Evolutionary conservation across 2,797 vertebrate species (phyloP).

Genomic region (Acanthurus lineatus): DNA sequence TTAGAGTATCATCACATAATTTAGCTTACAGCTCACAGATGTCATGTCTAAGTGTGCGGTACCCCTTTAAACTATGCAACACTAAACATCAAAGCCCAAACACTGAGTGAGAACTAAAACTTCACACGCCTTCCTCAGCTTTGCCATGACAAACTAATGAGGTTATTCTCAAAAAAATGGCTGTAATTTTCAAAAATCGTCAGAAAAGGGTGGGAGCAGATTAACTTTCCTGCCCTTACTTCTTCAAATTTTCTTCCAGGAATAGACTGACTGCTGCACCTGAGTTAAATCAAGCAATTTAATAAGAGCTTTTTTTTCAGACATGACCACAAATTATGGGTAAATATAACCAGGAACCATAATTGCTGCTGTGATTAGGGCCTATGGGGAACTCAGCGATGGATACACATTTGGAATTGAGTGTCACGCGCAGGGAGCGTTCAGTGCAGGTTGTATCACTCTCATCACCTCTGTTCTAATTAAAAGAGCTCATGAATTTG

Average conservation of each 20-base stretch:
- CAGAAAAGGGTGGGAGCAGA: constrained; percentile 13
- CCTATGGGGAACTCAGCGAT: constrained; percentile 53
- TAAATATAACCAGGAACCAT: constrained; percentile 39
- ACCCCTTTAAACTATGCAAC: constrained; percentile 34
- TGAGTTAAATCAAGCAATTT: constrained; percentile 38
- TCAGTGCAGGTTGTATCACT: constrained; percentile 37
- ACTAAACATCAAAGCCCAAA: constrained; percentile 37
- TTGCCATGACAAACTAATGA: constrained; percentile 54
- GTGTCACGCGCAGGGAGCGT: constrained; percentile 28
- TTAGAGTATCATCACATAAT: no score
- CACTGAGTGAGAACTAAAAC: constrained; percentile 23
- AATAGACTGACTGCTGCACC: constrained; percentile 32
- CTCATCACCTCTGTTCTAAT: constrained; percentile 70
- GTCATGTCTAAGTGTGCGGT: no score
- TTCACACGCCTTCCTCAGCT: constrained; percentile 35
- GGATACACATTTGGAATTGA: constrained; percentile 57
- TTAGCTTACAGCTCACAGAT: no score
- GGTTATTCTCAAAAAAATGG: constrained; percentile 55
- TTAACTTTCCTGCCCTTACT: neutral
- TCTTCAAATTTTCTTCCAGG: constrained; percentile 35
- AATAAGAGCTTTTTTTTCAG: neutral
- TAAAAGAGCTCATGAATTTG: constrained; percentile 70
- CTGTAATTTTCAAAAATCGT: constrained; percentile 39
- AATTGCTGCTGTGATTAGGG: constrained; percentile 53
- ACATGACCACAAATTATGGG: constrained; percentile 31